Percentiles rank a stretch among this genome's conserved stretches.
Conservation (phyloP, 2,797 vertebrate genomes). For the Kryptolebias ocellatus region DNA sequence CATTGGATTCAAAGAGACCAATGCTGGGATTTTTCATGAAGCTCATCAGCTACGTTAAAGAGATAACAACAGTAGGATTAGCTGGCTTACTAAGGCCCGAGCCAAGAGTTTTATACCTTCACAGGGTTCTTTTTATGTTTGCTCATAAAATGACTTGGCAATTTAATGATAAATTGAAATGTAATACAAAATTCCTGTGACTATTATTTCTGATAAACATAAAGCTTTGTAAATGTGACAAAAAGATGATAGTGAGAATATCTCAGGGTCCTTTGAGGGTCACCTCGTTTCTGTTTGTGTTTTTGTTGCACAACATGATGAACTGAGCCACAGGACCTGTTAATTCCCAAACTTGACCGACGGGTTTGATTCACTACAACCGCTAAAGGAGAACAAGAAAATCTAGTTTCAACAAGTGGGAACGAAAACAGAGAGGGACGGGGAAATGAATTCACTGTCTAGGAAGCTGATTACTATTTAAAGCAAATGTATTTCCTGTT, state of each 20-base stretch:
- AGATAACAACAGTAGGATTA: slow-evolving; percentile 73
- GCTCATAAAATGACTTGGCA: slow-evolving; percentile 15
- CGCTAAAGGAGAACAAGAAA: slow-evolving; percentile 31
- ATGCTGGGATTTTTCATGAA: slow-evolving; percentile 61
- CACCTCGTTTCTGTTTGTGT: slow-evolving; percentile 22
- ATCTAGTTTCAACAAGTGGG: slow-evolving; percentile 30
- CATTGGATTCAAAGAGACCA: slow-evolving; percentile 54
- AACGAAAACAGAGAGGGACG: slow-evolving; percentile 13
- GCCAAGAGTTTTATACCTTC: slow-evolving; percentile 65
- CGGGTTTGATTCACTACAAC: slow-evolving; percentile 35
- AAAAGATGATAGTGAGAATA: background rate
- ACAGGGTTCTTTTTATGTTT: slow-evolving; percentile 38
- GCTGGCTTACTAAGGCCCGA: slow-evolving; percentile 32
- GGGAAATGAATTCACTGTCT: slow-evolving; percentile 27
- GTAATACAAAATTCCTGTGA: background rate
- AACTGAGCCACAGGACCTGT: slow-evolving; percentile 6
- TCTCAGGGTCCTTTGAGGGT: background rate
- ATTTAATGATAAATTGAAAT: background rate
- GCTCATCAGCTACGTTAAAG: slow-evolving; percentile 54
- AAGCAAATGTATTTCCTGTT: slow-evolving; percentile 67
- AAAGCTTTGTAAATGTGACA: background rate
- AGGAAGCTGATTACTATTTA: slow-evolving; percentile 42
- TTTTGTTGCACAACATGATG: slow-evolving; percentile 18
- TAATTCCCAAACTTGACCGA: slow-evolving; percentile 40
- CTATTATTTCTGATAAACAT: background rate